Percentiles rank a stretch among this genome's conserved stretches.
Evolutionary conservation across 2,113 vertebrate genomes (phyloP).

Genomic region (Chinchilla lanigera): DNA sequence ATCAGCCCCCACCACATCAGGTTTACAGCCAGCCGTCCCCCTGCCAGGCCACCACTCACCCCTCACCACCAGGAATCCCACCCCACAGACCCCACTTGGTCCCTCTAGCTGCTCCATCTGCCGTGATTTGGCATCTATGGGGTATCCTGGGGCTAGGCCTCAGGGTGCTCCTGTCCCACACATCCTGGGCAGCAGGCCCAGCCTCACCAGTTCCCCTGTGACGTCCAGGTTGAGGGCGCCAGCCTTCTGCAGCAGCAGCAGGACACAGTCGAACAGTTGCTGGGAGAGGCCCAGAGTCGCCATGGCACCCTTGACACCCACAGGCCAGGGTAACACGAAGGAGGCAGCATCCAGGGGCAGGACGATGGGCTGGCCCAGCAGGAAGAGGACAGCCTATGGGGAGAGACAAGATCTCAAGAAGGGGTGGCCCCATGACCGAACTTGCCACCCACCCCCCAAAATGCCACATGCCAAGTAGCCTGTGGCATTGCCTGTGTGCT

Average conservation of each 20-base stretch:
- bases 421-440: background rate
- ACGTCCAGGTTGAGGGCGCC: constrained; percentile 78
- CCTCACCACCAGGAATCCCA: background rate
- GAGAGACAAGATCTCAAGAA: accelerated
- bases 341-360: background rate
- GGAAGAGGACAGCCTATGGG: constrained; percentile 70
- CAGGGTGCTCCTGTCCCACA: accelerated
- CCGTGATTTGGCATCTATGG: background rate
- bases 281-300: constrained; percentile 75
- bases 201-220: constrained; percentile 76
- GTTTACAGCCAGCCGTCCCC: background rate
- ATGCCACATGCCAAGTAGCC: accelerated
- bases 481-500: background rate
- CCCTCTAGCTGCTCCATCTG: background rate
- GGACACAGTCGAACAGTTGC: constrained; percentile 65
- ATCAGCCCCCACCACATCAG: background rate
- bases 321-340: constrained; percentile 55
- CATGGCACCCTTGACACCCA: constrained; percentile 42
- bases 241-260: constrained; percentile 77
- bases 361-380: constrained; percentile 77
- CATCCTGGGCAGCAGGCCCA: background rate
- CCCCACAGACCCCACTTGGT: accelerated
- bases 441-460: background rate
- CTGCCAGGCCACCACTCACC: background rate
- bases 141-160: background rate